Conservation (phyloP, 1,140 invertebrate genomes). For the Polyergus mexicanus region DNA sequence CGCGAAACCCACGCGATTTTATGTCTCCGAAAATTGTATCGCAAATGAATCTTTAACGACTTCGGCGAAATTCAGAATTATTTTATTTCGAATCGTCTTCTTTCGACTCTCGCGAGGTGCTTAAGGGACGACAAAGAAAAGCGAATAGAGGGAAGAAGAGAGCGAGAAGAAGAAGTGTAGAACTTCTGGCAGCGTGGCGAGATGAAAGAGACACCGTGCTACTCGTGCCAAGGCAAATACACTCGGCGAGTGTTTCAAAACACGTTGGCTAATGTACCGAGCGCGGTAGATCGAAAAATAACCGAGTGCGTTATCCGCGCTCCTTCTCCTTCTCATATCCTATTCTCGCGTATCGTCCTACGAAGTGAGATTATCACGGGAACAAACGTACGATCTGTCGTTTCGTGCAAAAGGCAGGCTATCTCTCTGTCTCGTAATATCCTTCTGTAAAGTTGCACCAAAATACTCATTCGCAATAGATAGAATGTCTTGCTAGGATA, state of each 20-base stretch:
- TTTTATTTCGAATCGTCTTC: slow-evolving; percentile 54
- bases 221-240: slow-evolving; percentile 85
- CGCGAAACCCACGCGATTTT: neutral
- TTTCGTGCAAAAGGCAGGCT: slow-evolving; percentile 21
- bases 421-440: slow-evolving; percentile 13
- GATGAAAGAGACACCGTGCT: slow-evolving; percentile 82
- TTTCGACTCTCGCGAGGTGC: slow-evolving; percentile 33
- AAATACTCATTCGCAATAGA: neutral
- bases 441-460: slow-evolving; percentile 2
- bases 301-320: slow-evolving; percentile 71
- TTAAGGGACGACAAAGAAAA: slow-evolving; percentile 21
- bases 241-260: slow-evolving; percentile 85
- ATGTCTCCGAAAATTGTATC: slow-evolving; percentile 66
- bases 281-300: slow-evolving; percentile 83
- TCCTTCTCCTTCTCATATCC: slow-evolving; percentile 46
- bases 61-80: slow-evolving; percentile 52
- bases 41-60: slow-evolving; percentile 75
- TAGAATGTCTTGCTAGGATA: neutral
- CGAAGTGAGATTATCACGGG: slow-evolving; percentile 37
- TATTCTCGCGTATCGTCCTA: slow-evolving; percentile 38
- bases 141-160: neutral
- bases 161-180: slow-evolving; percentile 59
- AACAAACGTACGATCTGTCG: slow-evolving; percentile 6
- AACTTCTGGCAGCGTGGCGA: slow-evolving; percentile 66
- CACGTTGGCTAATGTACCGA: slow-evolving; percentile 85